Evolutionary conservation across 2,797 vertebrate genomes (phyloP), one percentile per base, ranked within the genome.

Genomic region (Poecilia gillii): DNA sequence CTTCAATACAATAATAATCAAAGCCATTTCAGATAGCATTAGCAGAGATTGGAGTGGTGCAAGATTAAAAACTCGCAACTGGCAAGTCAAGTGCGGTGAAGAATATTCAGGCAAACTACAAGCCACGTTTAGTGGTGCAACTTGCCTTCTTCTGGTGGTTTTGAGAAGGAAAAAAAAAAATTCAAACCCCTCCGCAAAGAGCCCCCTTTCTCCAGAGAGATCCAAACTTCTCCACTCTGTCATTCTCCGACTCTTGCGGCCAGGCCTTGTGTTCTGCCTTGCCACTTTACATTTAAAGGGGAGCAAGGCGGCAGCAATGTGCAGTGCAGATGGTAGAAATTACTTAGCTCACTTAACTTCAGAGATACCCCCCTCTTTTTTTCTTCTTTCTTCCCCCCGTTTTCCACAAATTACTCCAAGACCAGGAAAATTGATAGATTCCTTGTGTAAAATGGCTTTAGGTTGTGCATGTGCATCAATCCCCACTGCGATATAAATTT

Each of bases 281-380:
- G 92, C 93, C 94, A 90, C 91, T 93, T 89, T 85, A 88, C 92
- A 93, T 92, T 94, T 85, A 85, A 88, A 90, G 85, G 77, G 79
- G 90, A 94, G 90, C 79, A 55, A 89, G 90, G 90, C 90, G 87
- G 90, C 88, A 92, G 91, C 95, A 95, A 94, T 94, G 91, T 92
- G 93, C 91, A 92, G 86, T 92, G 84, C 96, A 96, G 92, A 96
- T 96, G 95, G 93, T 90, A 94, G 85, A 95, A 94, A 96, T 96
- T 95, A 96, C 91, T 90, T 91, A 84, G 91, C 87, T 93, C 90
- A 90, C 93, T 96, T 93, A 91, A 95, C 94, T 92, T 93, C 92
- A 92, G 91, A 92, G 90, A 90, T 86, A 66, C 84, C 89, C 86
- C 83, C 43, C 39, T 2, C 13, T 33, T 49, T 49, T 83, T 77